Evolutionary conservation across 2,113 vertebrate species (phyloP).

Genomic region (Nymphicus hollandicus): DNA sequence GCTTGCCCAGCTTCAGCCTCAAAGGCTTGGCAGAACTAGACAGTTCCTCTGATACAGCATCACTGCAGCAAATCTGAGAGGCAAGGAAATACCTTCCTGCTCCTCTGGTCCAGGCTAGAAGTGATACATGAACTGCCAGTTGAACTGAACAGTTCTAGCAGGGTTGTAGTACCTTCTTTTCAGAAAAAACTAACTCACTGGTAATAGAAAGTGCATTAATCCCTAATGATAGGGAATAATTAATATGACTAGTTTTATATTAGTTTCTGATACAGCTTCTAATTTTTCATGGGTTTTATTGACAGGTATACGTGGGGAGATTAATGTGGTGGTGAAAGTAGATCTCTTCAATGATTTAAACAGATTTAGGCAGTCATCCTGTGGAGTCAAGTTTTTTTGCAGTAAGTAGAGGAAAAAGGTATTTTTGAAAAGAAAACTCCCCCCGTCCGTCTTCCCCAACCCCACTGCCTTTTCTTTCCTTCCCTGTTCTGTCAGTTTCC

Average conservation of each 20-base stretch:
- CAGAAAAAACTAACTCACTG: not conserved
- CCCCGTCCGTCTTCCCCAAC: no score
- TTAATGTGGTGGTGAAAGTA: conserved; percentile 95
- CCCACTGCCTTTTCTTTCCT: not conserved
- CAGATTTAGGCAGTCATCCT: conserved; percentile 96
- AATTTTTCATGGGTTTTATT: not conserved
- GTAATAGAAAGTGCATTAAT: not conserved
- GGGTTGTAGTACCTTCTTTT: not conserved
- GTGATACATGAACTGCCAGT: not conserved
- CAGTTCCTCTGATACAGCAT: not conserved
- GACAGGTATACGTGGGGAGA: conserved; percentile 94
- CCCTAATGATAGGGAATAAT: not conserved
- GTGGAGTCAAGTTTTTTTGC: conserved; percentile 98
- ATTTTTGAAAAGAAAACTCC: not conserved
- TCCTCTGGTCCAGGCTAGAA: not conserved
- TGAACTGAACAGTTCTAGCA: not conserved
- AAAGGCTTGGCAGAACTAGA: not conserved
- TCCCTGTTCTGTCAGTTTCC: not conserved
- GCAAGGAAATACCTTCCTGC: not conserved
- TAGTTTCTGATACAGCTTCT: not conserved
- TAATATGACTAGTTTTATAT: not conserved
- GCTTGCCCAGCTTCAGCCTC: not conserved
- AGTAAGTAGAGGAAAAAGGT: conserved; percentile 79
- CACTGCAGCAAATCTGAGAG: not conserved
- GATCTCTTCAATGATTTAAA: conserved; percentile 98